These are phyloP conservation scores for Erebia aethiops DNA, from an alignment of 2,888 invertebrate species.

Conservation along the genomic window DNA sequence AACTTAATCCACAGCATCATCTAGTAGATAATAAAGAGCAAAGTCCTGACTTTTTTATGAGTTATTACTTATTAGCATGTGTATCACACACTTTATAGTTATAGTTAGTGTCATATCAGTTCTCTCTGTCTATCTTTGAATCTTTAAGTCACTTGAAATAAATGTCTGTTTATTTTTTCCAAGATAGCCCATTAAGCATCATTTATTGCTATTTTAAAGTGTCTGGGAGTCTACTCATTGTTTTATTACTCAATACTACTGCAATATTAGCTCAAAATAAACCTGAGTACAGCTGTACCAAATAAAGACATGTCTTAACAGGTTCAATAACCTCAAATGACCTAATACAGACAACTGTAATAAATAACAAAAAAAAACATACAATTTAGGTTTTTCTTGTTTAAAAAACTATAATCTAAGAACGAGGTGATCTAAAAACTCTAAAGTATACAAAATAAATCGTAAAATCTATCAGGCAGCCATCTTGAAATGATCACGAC, in stretches of 20 bases:
- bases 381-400: not conserved
- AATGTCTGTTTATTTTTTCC: too few species aligned
- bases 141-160: too few species aligned
- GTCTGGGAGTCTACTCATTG: not conserved
- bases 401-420: not conserved
- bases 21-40: too few species aligned
- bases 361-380: not conserved
- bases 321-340: constrained; percentile 62
- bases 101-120: too few species aligned
- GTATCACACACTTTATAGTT: too few species aligned
- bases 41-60: too few species aligned
- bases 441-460: constrained; percentile 47
- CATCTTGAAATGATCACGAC: constrained; percentile 61
- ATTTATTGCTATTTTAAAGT: not conserved
- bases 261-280: not conserved
- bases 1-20: too few species aligned
- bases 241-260: not conserved
- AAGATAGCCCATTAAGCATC: too few species aligned
- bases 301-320: constrained; percentile 59
- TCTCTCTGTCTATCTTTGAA: too few species aligned
- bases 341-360: constrained; percentile 25
- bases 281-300: not conserved
- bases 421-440: not conserved
- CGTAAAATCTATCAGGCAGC: constrained; percentile 55
- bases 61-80: too few species aligned